phyloP scores from a whole-genome alignment of 2,888 invertebrate genomes.

The Galerucella nymphaeae region DNA sequence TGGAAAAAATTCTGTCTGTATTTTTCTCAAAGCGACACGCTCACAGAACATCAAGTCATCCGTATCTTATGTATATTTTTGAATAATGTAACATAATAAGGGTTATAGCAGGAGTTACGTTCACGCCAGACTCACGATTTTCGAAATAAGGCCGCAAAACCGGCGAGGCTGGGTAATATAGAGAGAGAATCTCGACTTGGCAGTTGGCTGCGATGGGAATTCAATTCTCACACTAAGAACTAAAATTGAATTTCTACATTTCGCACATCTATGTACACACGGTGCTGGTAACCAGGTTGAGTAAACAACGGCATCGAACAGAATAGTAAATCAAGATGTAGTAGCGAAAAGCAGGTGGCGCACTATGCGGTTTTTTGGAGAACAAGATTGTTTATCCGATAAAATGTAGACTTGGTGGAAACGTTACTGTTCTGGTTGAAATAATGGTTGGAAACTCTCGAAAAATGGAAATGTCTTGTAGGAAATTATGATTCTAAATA shows the following conservation, averaged over 20 bases:
- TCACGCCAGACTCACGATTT: neutral
- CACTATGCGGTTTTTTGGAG: neutral
- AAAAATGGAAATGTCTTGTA: too few species aligned
- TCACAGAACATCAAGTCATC: too few species aligned
- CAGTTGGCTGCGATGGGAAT: constrained; percentile 41
- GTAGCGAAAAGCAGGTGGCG: constrained; percentile 10
- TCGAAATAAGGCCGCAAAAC: constrained; percentile 14
- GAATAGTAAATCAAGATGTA: constrained; percentile 24
- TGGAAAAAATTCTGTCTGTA: too few species aligned
- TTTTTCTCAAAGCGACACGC: too few species aligned
- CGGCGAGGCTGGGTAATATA: neutral
- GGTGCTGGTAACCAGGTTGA: constrained; percentile 25
- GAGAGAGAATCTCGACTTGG: constrained; percentile 21
- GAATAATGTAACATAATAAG: constrained; percentile 1
- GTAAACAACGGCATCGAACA: constrained; percentile 28
- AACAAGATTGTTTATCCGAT: neutral
- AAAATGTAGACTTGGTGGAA: neutral
- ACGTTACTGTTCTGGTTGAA: neutral
- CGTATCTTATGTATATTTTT: constrained; percentile 7
- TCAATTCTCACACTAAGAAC: constrained; percentile 39
- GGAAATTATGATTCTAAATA: too few species aligned
- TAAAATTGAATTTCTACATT: constrained; percentile 38
- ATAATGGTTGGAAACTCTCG: too few species aligned
- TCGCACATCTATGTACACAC: constrained; percentile 33
- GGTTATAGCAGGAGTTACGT: neutral